A percentile compares a stretch with the other conserved stretches of the same genome.
Conservation (phyloP, 2,113 vertebrate species). For the Tiliqua scincoides region DNA sequence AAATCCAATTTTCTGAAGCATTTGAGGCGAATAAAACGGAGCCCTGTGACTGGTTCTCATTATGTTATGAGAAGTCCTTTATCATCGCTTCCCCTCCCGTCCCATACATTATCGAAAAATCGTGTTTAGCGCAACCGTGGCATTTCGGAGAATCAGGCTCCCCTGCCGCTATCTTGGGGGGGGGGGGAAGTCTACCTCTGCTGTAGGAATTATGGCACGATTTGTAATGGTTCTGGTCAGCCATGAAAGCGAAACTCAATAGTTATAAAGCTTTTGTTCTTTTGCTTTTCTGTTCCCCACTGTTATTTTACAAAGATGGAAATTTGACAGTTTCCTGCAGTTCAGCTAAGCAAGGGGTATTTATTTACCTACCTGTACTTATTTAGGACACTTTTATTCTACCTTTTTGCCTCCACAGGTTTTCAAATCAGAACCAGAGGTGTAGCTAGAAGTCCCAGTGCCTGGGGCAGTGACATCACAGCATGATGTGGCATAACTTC, state of each 20-base stretch:
- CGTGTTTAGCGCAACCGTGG: constrained; percentile 35
- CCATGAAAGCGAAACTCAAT: constrained; percentile 38
- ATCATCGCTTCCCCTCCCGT: constrained; percentile 40
- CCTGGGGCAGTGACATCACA: too few species aligned
- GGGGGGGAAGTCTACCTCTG: background rate
- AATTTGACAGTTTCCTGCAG: constrained; percentile 47
- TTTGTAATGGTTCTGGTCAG: constrained; percentile 59
- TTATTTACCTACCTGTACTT: too few species aligned
- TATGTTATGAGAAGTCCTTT: constrained; percentile 59
- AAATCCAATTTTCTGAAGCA: constrained; percentile 71
- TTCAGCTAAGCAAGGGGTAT: constrained; percentile 40
- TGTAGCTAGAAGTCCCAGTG: too few species aligned
- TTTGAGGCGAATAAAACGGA: constrained; percentile 63
- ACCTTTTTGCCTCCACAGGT: background rate
- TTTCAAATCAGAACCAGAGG: too few species aligned
- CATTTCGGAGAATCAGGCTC: constrained; percentile 52
- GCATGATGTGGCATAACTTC: too few species aligned
- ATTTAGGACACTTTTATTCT: background rate
- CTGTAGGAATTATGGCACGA: constrained; percentile 40
- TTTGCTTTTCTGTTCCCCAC: constrained; percentile 25
- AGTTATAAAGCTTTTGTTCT: constrained; percentile 59
- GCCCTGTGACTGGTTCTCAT: constrained; percentile 38
- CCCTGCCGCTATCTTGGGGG: constrained; percentile 41
- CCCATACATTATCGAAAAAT: constrained; percentile 47
- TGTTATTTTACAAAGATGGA: constrained; percentile 40